Percentiles rank a stretch among this genome's conserved stretches.
Evolutionary conservation across 2,113 vertebrate species (phyloP).

Genomic region (Martes martes): DNA sequence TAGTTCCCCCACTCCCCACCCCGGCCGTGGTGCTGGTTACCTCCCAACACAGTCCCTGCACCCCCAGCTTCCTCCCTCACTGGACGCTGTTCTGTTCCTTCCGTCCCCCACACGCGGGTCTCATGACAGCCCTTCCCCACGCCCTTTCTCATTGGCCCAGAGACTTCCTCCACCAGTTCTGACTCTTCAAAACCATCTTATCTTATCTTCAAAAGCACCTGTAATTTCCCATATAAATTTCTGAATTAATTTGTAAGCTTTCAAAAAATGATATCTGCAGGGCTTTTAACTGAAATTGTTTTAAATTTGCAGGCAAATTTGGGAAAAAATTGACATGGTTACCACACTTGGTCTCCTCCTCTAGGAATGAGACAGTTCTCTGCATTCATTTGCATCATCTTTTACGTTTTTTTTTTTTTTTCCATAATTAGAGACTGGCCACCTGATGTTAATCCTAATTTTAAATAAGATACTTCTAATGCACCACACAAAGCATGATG

Average conservation of each 20-base stretch:
- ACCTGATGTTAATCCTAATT: background rate
- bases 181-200: background rate
- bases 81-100: rapidly evolving
- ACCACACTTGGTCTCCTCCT: rapidly evolving
- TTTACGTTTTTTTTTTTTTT: background rate
- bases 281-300: background rate
- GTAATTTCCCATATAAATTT: background rate
- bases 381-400: background rate
- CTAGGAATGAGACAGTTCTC: background rate
- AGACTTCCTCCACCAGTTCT: background rate
- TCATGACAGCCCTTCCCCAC: background rate
- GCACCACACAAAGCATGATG: background rate
- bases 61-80: too few species aligned
- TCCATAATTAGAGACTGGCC: background rate
- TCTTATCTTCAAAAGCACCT: background rate
- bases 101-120: too few species aligned
- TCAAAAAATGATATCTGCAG: background rate
- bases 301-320: background rate
- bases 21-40: too few species aligned
- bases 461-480: background rate
- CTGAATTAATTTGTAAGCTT: background rate
- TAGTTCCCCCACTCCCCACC: background rate
- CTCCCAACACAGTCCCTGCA: too few species aligned
- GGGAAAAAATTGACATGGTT: too few species aligned
- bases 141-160: background rate